phyloP scores from a whole-genome alignment of 2,888 invertebrate species.

The Cantharis flavilabris region DNA sequence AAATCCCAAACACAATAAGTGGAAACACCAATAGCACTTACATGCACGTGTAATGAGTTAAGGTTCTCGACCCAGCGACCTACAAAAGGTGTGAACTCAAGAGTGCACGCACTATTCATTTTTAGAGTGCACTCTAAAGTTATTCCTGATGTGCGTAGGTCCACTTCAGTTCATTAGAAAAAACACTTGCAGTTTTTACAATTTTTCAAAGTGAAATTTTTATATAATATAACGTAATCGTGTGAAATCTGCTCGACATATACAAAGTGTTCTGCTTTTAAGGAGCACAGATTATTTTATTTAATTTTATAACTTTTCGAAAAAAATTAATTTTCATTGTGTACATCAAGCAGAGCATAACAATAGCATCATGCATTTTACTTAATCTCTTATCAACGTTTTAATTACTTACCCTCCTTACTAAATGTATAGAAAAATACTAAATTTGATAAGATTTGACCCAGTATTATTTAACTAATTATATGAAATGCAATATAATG shows the following conservation, averaged over 20 bases:
- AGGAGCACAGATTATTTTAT: too few species aligned
- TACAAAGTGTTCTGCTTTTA: too few species aligned
- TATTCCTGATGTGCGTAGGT: conserved; percentile 1
- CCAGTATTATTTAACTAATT: not conserved
- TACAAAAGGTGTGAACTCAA: conserved; percentile 35
- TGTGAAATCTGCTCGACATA: not conserved
- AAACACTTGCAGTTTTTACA: conserved; percentile 11
- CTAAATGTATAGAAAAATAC: not conserved
- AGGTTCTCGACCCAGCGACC: conserved; percentile 48
- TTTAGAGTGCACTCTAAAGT: conserved; percentile 13
- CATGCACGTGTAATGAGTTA: conserved; percentile 39
- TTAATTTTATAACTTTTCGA: too few species aligned
- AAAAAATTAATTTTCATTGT: too few species aligned
- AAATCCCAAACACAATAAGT: not conserved
- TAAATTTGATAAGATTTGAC: not conserved
- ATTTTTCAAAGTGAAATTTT: not conserved
- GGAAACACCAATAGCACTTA: not conserved
- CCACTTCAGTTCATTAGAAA: conserved; percentile 1
- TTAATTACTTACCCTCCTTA: not conserved
- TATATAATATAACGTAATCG: not conserved
- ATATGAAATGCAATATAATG: not conserved
- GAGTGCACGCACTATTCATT: conserved; percentile 11
- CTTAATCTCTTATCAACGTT: not conserved
- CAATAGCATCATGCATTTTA: not conserved
- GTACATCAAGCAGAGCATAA: not conserved